Percentiles rank a stretch among this genome's conserved stretches.
Conservation (phyloP, 2,888 invertebrate species). For the Amphimallon solstitiale region DNA sequence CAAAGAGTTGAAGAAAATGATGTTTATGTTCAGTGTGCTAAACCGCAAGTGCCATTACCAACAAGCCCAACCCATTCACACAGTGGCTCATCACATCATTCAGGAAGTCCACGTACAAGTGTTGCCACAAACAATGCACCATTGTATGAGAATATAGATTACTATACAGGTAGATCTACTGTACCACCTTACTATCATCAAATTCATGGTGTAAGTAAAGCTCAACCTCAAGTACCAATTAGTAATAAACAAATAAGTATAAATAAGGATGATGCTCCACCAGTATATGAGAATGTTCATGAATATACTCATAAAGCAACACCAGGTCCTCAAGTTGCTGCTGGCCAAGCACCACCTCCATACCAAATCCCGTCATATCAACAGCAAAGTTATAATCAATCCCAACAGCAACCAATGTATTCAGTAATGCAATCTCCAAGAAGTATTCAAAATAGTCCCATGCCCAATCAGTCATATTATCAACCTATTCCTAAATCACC, state of each 20-base stretch:
- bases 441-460: conserved; percentile 32
- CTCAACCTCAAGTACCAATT: conserved; percentile 83
- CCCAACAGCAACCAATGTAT: conserved; percentile 53
- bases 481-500: conserved; percentile 42
- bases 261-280: conserved; percentile 60
- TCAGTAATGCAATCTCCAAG: conserved; percentile 55
- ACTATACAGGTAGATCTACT: conserved; percentile 68
- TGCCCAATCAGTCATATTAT: conserved; percentile 26
- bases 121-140: conserved; percentile 62
- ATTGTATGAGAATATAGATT: conserved; percentile 86
- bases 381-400: conserved; percentile 33
- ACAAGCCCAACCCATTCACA: conserved; percentile 70
- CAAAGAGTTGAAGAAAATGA: conserved; percentile 59
- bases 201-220: conserved; percentile 69
- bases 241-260: conserved; percentile 65
- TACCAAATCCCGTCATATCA: conserved; percentile 48
- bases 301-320: conserved; percentile 56
- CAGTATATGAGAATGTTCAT: conserved; percentile 65
- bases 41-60: conserved; percentile 58
- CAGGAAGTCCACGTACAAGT: conserved; percentile 62
- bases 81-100: conserved; percentile 71
- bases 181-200: conserved; percentile 73
- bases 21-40: conserved; percentile 63
- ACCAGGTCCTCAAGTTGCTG: conserved; percentile 62
- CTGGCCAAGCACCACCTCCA: conserved; percentile 52